Percentiles rank a stretch among this genome's conserved stretches.
Conservation (phyloP, 2,888 invertebrate genomes). For the Syrista parreyssii region DNA sequence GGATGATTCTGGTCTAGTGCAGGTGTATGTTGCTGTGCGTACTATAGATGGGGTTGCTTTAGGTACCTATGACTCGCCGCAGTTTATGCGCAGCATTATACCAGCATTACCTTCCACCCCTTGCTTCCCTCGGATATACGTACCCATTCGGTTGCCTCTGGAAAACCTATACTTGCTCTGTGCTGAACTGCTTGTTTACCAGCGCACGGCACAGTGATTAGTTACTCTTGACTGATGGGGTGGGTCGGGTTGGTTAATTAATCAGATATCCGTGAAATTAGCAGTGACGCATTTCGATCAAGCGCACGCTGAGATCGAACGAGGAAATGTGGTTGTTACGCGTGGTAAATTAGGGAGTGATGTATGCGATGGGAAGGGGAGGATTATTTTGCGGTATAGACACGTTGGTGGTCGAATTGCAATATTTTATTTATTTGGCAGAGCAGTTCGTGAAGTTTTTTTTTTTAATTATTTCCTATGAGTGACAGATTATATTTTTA, state of each 20-base stretch:
- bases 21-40: not conserved
- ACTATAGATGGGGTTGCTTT: not conserved
- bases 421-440: not conserved
- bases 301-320: constrained; percentile 22
- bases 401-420: not conserved
- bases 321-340: constrained; percentile 26
- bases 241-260: constrained; percentile 57
- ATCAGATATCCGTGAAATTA: constrained; percentile 62
- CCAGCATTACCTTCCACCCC: constrained; percentile 59
- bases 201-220: constrained; percentile 50
- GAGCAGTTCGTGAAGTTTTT: not conserved
- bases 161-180: constrained; percentile 44
- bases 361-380: not conserved
- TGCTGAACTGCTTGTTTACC: constrained; percentile 44
- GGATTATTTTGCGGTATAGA: not conserved
- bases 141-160: constrained; percentile 19
- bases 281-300: constrained; percentile 40
- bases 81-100: constrained; percentile 64
- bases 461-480: not conserved
- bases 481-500: not conserved
- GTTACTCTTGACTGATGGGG: constrained; percentile 40
- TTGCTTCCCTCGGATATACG: constrained; percentile 18
- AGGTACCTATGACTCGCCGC: constrained; percentile 42
- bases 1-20: not conserved
- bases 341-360: not conserved